These are phyloP conservation scores for Spodoptera frugiperda DNA, from an alignment of 1,140 invertebrate species.

Conservation along the genomic window DNA sequence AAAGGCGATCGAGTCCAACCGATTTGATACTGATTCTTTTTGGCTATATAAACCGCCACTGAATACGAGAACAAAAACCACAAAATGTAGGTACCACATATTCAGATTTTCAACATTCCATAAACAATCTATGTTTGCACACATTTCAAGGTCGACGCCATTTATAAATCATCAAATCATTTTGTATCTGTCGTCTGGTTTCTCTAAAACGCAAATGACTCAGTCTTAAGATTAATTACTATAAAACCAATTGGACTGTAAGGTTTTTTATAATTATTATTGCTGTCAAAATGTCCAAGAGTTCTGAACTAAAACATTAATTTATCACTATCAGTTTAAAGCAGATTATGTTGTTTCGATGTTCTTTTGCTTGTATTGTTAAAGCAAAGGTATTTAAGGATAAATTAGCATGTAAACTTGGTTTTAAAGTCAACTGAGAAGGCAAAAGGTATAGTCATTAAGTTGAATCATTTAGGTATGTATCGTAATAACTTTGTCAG, in stretches of 20 bases:
- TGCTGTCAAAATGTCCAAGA: constrained; percentile 26
- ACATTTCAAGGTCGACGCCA: background rate
- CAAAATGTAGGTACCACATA: too few relatives aligned
- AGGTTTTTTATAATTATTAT: constrained; percentile 8
- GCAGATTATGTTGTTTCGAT: background rate
- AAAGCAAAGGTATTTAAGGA: background rate
- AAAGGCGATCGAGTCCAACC: too few relatives aligned
- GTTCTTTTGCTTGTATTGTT: constrained; percentile 3
- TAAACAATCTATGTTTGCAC: background rate
- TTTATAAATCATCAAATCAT: constrained; percentile 4
- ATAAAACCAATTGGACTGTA: constrained; percentile 15
- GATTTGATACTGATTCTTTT: too few relatives aligned
- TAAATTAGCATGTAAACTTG: too few relatives aligned
- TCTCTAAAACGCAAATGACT: constrained; percentile 16
- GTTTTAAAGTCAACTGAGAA: too few relatives aligned
- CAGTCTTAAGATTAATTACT: constrained; percentile 20
- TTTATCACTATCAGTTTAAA: constrained; percentile 11
- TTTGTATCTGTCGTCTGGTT: constrained; percentile 20
- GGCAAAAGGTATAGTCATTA: too few relatives aligned
- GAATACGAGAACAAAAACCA: too few relatives aligned
- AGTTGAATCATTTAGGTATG: too few relatives aligned
- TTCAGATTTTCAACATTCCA: too few relatives aligned
- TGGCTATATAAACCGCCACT: too few relatives aligned
- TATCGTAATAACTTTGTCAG: too few relatives aligned
- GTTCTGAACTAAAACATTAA: constrained; percentile 7